Evolutionary conservation across 2,113 vertebrate genomes (phyloP).

Genomic region (Meleagris gallopavo): DNA sequence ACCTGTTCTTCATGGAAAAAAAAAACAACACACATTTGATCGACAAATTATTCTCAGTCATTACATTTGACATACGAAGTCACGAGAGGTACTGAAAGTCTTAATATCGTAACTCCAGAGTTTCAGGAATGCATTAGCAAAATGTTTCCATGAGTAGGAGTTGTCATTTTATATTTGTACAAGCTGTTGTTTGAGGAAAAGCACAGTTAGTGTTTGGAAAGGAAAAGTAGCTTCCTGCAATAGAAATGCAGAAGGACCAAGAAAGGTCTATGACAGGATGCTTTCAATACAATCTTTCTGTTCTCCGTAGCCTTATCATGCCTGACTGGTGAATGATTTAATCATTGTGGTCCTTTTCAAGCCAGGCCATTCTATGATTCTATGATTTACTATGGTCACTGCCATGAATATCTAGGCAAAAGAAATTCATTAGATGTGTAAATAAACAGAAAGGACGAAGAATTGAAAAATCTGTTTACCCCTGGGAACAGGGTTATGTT

Average conservation of each 20-base stretch:
- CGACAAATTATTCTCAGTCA: background rate
- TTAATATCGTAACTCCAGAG: background rate
- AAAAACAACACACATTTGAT: background rate
- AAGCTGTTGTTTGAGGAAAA: background rate
- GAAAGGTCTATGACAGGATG: background rate
- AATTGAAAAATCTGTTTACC: background rate
- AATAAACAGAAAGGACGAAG: background rate
- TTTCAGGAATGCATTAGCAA: background rate
- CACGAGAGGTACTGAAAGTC: background rate
- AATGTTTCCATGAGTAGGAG: background rate
- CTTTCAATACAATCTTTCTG: background rate
- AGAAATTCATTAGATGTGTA: background rate
- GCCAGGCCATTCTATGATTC: no score
- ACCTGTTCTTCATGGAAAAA: background rate
- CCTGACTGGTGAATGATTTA: background rate
- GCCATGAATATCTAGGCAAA: background rate
- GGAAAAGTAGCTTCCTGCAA: constrained; percentile 7
- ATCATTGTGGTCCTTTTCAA: no score
- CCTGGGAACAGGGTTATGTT: background rate
- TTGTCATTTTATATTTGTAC: constrained; percentile 13
- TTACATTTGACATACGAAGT: background rate
- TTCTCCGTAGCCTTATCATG: background rate
- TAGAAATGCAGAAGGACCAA: background rate
- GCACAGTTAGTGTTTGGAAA: background rate
- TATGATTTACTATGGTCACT: background rate